Conservation (phyloP, 1,140 invertebrate species). For the Calephelis virginiensis region DNA sequence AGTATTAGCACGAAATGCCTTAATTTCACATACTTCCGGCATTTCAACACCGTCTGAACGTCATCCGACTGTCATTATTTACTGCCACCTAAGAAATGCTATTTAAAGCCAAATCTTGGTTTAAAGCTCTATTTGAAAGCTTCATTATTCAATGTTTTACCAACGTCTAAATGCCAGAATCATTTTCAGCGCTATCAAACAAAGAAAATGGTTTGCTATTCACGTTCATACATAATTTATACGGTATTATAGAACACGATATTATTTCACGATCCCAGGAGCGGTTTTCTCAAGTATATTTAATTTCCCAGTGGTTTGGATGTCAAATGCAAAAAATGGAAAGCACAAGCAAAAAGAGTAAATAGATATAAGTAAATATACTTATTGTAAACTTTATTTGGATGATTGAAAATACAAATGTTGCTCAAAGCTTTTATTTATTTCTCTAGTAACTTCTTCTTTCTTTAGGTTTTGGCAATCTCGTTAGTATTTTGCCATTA, state of each 20-base stretch:
- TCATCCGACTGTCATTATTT: conserved; percentile 15
- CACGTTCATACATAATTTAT: conserved; percentile 48
- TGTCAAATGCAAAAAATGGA: not conserved
- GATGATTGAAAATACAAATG: too few relatives aligned
- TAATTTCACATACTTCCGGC: too few relatives aligned
- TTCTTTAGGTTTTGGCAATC: too few relatives aligned
- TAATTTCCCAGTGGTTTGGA: conserved; percentile 12
- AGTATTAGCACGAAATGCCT: too few relatives aligned
- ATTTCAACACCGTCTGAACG: too few relatives aligned
- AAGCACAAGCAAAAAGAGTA: too few relatives aligned
- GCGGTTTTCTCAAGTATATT: conserved; percentile 20
- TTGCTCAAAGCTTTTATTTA: too few relatives aligned
- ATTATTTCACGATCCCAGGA: conserved; percentile 35
- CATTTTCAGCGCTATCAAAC: conserved; percentile 30
- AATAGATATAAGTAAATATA: too few relatives aligned
- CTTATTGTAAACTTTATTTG: too few relatives aligned
- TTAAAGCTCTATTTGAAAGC: conserved; percentile 23
- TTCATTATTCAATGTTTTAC: conserved; percentile 26
- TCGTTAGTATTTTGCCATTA: too few relatives aligned
- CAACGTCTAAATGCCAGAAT: conserved; percentile 27
- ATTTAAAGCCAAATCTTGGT: conserved; percentile 5
- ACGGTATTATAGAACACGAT: conserved; percentile 38
- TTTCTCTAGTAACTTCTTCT: too few relatives aligned
- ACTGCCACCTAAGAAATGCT: conserved; percentile 17
- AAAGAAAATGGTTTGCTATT: conserved; percentile 34